phyloP scores from a whole-genome alignment of 2,888 invertebrate genomes.

The Palloptera scutellata region DNA sequence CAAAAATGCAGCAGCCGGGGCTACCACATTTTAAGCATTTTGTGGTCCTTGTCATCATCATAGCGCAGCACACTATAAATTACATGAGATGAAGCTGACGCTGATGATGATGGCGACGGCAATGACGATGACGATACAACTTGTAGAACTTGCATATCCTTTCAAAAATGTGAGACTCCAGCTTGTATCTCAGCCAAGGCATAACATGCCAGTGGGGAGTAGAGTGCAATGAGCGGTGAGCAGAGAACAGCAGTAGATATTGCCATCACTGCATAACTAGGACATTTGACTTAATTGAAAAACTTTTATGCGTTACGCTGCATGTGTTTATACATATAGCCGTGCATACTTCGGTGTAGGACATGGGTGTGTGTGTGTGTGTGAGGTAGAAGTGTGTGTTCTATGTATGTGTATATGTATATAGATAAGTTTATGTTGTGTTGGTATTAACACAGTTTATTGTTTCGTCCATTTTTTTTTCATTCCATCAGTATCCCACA shows the following conservation, averaged over 20 bases:
- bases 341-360: background rate
- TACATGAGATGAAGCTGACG: background rate
- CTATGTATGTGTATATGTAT: constrained; percentile 19
- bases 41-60: background rate
- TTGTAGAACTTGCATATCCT: background rate
- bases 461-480: constrained; percentile 14
- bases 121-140: background rate
- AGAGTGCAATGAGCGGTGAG: background rate
- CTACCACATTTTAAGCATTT: background rate
- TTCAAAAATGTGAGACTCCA: no score
- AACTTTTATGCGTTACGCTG: constrained; percentile 39
- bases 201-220: background rate
- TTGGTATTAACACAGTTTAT: constrained; percentile 23
- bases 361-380: constrained; percentile 14
- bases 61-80: background rate
- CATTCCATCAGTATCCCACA: background rate
- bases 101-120: background rate
- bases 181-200: no score
- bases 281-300: constrained; percentile 45
- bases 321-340: constrained; percentile 18
- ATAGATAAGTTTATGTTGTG: background rate
- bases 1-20: background rate
- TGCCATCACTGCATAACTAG: constrained; percentile 36
- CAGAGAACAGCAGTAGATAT: background rate
- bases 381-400: constrained; percentile 21